A percentile compares a stretch with the other conserved stretches of the same genome.
phyloP scores from a whole-genome alignment of 2,888 invertebrate species.

The Leptopilina drosophilae region DNA sequence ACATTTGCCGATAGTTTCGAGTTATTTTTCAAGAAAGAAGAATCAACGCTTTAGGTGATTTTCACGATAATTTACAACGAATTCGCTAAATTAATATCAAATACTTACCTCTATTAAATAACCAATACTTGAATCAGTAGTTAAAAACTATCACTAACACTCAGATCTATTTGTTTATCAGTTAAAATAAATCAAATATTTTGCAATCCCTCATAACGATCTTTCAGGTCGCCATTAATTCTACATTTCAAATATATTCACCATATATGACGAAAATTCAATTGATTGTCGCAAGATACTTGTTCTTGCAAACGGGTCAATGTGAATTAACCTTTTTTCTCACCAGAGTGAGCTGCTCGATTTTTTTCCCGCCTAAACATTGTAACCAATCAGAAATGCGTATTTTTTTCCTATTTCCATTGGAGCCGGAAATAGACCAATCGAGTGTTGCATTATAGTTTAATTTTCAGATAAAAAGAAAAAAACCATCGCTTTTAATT shows the following conservation, averaged over 20 bases:
- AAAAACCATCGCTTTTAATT: too few species aligned
- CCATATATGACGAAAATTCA: slow-evolving; percentile 38
- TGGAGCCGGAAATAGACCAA: not conserved
- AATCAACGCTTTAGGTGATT: slow-evolving; percentile 8
- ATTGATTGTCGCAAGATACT: slow-evolving; percentile 37
- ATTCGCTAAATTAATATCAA: not conserved
- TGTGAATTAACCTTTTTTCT: slow-evolving; percentile 4
- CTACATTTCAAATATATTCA: slow-evolving; percentile 40
- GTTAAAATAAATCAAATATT: slow-evolving; percentile 30
- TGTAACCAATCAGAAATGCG: not conserved
- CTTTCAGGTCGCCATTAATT: slow-evolving; percentile 36
- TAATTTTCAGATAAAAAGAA: not conserved
- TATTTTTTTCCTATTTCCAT: not conserved
- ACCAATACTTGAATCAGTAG: not conserved
- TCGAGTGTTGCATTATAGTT: not conserved
- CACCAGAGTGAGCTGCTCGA: slow-evolving; percentile 9
- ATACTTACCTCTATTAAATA: slow-evolving; percentile 17
- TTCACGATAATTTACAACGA: not conserved
- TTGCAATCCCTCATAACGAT: slow-evolving; percentile 37
- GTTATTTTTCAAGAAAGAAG: not conserved
- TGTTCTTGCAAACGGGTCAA: slow-evolving; percentile 9
- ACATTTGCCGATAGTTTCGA: not conserved
- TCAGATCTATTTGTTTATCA: slow-evolving; percentile 26
- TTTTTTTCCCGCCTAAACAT: not conserved
- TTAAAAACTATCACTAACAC: slow-evolving; percentile 24